A percentile compares a stretch with the other conserved stretches of the same genome.
These are phyloP conservation scores for Temnothorax longispinosus DNA, from an alignment of 1,140 invertebrate species.

Conservation along the genomic window DNA sequence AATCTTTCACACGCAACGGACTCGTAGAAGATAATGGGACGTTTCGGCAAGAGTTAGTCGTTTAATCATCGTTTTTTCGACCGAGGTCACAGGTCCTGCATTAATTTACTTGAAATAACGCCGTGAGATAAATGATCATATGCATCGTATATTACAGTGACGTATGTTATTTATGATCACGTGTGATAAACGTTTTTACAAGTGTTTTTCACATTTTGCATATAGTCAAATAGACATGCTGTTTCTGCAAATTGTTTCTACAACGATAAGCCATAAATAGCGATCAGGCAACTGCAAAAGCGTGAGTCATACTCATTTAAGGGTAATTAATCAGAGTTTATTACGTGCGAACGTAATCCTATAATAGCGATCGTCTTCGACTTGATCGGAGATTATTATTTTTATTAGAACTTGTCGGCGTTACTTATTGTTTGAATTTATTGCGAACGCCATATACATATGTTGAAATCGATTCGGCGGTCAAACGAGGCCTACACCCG, in stretches of 20 bases:
- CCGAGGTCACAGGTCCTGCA: constrained; percentile 61
- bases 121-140: constrained; percentile 62
- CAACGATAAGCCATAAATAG: background rate
- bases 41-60: constrained; percentile 43
- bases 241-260: background rate
- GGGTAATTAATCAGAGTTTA: background rate
- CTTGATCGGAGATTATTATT: background rate
- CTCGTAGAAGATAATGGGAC: constrained; percentile 3
- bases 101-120: constrained; percentile 58
- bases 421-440: constrained; percentile 6
- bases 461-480: constrained; percentile 30
- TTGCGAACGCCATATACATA: background rate
- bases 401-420: background rate
- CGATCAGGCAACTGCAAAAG: background rate
- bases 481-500: constrained; percentile 23
- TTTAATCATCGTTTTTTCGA: constrained; percentile 57
- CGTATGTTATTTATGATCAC: constrained; percentile 1
- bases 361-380: background rate
- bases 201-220: constrained; percentile 17
- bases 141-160: constrained; percentile 25
- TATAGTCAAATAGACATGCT: background rate
- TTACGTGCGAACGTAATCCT: background rate
- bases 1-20: constrained; percentile 16
- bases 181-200: background rate
- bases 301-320: constrained; percentile 9